Conservation (phyloP, 2,113 vertebrate genomes). For the Thamnaconus septentrionalis region DNA sequence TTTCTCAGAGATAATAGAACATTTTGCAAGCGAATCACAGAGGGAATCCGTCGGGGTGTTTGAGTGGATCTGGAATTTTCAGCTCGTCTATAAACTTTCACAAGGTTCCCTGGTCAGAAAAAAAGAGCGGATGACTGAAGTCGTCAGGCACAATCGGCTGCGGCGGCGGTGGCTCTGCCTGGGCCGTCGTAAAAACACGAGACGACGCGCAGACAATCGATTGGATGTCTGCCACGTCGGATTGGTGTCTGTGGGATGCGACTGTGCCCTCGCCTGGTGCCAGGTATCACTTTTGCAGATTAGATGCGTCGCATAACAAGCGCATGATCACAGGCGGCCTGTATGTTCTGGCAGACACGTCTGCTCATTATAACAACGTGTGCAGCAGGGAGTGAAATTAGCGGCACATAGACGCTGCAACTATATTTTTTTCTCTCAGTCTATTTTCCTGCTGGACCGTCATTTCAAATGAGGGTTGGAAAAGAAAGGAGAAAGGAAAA, state of each 20-base stretch:
- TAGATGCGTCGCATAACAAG: neutral
- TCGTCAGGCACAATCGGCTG: no score
- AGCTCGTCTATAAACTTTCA: no score
- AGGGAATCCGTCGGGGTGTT: no score
- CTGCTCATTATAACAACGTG: neutral
- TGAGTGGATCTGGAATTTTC: no score
- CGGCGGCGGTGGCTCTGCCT: no score
- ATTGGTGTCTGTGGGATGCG: slow-evolving; percentile 16
- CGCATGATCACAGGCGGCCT: slow-evolving; percentile 1
- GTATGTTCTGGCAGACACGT: slow-evolving; percentile 1
- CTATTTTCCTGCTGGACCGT: no score
- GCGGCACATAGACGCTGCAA: neutral
- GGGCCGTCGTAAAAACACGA: neutral
- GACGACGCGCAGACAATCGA: slow-evolving; percentile 5
- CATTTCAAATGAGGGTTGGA: no score
- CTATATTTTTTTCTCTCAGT: no score
- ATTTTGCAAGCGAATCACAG: no score
- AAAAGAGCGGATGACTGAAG: no score
- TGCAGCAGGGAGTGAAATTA: neutral
- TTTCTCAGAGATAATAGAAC: no score
- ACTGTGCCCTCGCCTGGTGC: slow-evolving; percentile 2
- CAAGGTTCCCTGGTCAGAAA: no score
- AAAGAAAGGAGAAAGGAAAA: slow-evolving; percentile 1
- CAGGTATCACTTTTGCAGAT: neutral
- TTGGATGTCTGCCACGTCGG: slow-evolving; percentile 1